A percentile compares a stretch with the other conserved stretches of the same genome.
Conservation (phyloP, 2,113 vertebrate genomes). For the Laterallus jamaicensis region DNA sequence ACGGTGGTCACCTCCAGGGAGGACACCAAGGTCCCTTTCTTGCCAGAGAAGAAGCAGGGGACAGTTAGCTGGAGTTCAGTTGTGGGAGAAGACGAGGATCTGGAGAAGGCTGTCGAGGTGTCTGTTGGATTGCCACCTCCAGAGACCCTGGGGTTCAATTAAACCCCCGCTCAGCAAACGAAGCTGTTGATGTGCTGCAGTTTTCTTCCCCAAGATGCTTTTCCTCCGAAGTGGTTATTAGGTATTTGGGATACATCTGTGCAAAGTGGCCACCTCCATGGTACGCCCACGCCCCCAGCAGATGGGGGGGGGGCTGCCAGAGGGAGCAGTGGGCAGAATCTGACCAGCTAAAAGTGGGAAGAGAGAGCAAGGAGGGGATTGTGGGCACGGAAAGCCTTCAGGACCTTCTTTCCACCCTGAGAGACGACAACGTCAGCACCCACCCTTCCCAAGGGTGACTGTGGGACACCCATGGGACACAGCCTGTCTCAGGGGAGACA, state of each 20-base stretch:
- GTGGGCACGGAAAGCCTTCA: neutral
- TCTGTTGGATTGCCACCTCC: neutral
- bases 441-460: neutral
- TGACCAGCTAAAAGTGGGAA: neutral
- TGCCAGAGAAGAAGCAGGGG: neutral
- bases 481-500: accelerated
- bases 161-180: accelerated
- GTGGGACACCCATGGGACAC: neutral
- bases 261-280: neutral
- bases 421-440: neutral
- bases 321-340: neutral
- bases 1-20: neutral
- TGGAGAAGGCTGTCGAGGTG: neutral
- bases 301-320: neutral
- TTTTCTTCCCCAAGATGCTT: neutral
- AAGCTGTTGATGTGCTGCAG: neutral
- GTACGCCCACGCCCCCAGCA: neutral
- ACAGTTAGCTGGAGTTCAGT: neutral
- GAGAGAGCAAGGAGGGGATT: neutral
- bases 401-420: neutral
- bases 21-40: neutral
- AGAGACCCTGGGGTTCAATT: neutral
- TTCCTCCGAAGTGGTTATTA: neutral
- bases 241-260: neutral
- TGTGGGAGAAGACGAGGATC: neutral